phyloP scores from a whole-genome alignment of 2,113 vertebrate species.

The Syngnathus floridae region DNA sequence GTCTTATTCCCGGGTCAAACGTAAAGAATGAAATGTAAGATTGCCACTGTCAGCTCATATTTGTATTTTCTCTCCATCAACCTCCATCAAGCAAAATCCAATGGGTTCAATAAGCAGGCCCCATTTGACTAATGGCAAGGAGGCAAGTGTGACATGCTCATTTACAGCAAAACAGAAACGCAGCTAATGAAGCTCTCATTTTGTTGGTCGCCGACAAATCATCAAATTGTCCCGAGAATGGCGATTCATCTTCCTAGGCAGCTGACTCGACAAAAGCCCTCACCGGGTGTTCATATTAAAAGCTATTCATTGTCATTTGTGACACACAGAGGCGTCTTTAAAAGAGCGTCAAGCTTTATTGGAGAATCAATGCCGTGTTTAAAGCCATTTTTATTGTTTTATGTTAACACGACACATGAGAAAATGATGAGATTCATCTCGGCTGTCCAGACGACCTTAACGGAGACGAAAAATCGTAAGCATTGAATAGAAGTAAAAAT shows the following conservation, averaged over 20 bases:
- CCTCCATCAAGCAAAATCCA: slow-evolving; percentile 45
- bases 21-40: not conserved
- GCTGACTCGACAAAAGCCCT: slow-evolving; percentile 50
- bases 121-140: slow-evolving; percentile 45
- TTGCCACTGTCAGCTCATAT: slow-evolving; percentile 11
- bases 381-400: slow-evolving; percentile 47
- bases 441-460: not conserved
- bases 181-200: slow-evolving; percentile 7
- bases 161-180: slow-evolving; percentile 26
- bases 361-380: slow-evolving; percentile 55
- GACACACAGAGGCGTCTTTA: slow-evolving; percentile 49
- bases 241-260: slow-evolving; percentile 1
- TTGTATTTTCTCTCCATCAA: slow-evolving; percentile 40
- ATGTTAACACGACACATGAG: slow-evolving; percentile 31
- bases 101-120: slow-evolving; percentile 47
- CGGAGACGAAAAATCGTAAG: slow-evolving; percentile 14
- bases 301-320: slow-evolving; percentile 61
- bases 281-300: slow-evolving; percentile 58
- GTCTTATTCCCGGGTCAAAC: not conserved
- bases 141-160: slow-evolving; percentile 29
- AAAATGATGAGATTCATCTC: slow-evolving; percentile 19
- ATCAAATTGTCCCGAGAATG: not conserved
- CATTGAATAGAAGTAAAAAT: slow-evolving; percentile 4
- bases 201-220: not conserved
- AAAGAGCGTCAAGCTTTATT: slow-evolving; percentile 39